Conservation (phyloP, 2,797 vertebrate species). For the Harpagifer antarcticus region DNA sequence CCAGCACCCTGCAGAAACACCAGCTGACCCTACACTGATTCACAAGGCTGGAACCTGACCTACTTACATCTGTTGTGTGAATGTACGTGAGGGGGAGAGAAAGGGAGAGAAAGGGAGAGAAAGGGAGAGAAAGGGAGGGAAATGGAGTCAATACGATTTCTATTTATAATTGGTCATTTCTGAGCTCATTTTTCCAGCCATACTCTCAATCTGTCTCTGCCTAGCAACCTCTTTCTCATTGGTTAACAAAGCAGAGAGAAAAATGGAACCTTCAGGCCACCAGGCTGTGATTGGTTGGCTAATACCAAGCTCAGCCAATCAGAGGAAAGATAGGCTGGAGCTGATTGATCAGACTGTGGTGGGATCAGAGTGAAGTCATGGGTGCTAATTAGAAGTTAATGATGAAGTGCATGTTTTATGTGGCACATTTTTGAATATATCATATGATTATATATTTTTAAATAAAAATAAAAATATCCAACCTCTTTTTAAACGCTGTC, state of each 20-base stretch:
- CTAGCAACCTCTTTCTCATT: conserved; percentile 58
- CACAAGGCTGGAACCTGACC: conserved; percentile 56
- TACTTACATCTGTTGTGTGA: conserved; percentile 37
- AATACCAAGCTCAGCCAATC: conserved; percentile 48
- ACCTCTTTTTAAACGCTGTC: neutral
- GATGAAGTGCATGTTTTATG: neutral
- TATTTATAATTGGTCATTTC: conserved; percentile 46
- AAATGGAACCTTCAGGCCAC: conserved; percentile 40
- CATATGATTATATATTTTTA: neutral
- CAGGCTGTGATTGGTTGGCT: conserved; percentile 52
- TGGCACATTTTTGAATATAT: neutral
- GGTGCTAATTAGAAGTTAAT: neutral
- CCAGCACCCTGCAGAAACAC: conserved; percentile 58
- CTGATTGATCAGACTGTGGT: conserved; percentile 8
- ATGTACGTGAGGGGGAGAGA: conserved; percentile 5
- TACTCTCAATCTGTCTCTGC: conserved; percentile 21
- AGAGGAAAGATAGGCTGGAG: conserved; percentile 7
- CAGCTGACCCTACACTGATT: conserved; percentile 59
- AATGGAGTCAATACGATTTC: too few relatives aligned
- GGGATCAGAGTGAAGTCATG: neutral
- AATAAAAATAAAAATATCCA: neutral
- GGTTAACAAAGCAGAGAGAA: conserved; percentile 24
- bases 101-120: conserved; percentile 2
- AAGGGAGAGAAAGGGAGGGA: neutral
- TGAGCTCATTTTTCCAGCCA: conserved; percentile 29